These are phyloP conservation scores for Rambutsinella grinnellia DNA, from an alignment of 2,888 invertebrate genomes.

Conservation along the genomic window DNA sequence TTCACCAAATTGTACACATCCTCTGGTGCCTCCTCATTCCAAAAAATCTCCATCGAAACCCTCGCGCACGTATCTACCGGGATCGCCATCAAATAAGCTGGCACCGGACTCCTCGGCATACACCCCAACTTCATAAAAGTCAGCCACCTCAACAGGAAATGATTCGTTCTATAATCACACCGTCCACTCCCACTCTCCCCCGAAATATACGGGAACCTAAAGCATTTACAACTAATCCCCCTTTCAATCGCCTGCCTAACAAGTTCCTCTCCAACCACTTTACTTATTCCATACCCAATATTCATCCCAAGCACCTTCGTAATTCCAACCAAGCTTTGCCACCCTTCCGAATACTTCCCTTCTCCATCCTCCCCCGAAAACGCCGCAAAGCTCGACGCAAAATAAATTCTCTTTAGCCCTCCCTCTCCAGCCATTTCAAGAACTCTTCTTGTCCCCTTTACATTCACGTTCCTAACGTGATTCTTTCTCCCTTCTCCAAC, in stretches of 20 bases:
- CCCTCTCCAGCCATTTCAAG: neutral
- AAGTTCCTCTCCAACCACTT: conserved; percentile 16
- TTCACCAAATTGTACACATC: conserved; percentile 27
- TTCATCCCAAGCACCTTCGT: neutral
- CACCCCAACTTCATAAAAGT: conserved; percentile 19
- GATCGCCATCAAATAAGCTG: neutral
- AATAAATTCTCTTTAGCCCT: conserved; percentile 8
- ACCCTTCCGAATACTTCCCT: neutral
- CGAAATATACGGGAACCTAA: conserved; percentile 20
- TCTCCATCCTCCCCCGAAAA: neutral
- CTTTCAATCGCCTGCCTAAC: conserved; percentile 4
- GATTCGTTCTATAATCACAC: neutral
- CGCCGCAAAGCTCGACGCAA: neutral
- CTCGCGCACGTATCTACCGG: conserved; percentile 25
- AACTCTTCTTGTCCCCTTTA: neutral
- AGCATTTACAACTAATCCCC: conserved; percentile 29
- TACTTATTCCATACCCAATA: conserved; percentile 1
- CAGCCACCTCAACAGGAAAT: conserved; percentile 5
- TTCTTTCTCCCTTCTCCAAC: neutral
- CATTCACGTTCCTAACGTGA: conserved; percentile 4
- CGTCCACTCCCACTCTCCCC: conserved; percentile 16
- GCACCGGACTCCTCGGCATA: neutral
- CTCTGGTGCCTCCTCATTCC: neutral
- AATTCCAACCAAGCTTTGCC: neutral
- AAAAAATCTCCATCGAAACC: conserved; percentile 9